phyloP scores from a whole-genome alignment of 1,140 invertebrate genomes.

The Kradibia gibbosae region DNA sequence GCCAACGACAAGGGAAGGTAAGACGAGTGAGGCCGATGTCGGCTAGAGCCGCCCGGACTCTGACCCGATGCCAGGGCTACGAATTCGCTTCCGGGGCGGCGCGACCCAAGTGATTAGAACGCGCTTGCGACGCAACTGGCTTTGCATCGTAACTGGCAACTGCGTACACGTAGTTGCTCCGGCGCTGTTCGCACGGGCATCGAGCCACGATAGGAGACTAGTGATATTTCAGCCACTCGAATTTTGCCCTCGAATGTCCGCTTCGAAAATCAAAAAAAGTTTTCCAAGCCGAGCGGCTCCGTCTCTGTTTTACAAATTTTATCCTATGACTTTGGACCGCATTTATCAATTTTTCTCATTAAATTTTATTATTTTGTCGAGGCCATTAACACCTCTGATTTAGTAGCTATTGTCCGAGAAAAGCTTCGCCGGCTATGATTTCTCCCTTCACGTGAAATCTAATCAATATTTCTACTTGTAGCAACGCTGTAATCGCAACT shows the following conservation, averaged over 20 bases:
- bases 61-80: not conserved
- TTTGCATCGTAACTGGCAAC: too few species aligned
- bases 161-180: too few species aligned
- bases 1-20: not conserved
- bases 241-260: too few species aligned
- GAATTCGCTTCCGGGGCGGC: slow-evolving; percentile 5
- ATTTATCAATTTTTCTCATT: not conserved
- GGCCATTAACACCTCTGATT: not conserved
- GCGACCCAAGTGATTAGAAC: not conserved
- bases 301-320: too few species aligned
- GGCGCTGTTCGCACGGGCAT: too few species aligned
- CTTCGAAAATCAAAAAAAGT: too few species aligned
- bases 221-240: too few species aligned
- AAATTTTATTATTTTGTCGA: not conserved
- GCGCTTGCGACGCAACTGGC: not conserved
- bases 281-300: too few species aligned
- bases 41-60: not conserved
- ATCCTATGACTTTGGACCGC: too few species aligned
- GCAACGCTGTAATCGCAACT: slow-evolving; percentile 37
- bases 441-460: slow-evolving; percentile 30
- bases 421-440: not conserved
- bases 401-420: not conserved
- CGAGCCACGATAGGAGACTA: too few species aligned
- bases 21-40: not conserved
- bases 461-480: slow-evolving; percentile 48